Conservation (phyloP, 1,140 invertebrate genomes). For the Pseudomyrmex sp. region DNA sequence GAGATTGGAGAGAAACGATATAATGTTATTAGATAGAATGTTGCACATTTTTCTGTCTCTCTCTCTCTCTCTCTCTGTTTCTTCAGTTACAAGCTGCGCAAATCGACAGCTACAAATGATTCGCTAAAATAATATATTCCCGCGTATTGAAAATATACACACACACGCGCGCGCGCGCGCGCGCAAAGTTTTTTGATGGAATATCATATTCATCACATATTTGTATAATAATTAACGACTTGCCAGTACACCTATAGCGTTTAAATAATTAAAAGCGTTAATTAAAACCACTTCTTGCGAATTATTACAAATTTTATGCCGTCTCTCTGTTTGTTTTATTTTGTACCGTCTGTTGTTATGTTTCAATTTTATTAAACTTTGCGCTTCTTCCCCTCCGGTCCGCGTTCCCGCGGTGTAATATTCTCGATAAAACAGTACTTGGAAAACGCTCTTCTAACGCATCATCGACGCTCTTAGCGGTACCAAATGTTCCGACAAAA, state of each 20-base stretch:
- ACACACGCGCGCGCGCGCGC: neutral
- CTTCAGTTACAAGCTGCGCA: neutral
- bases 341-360: neutral
- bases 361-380: slow-evolving; percentile 31
- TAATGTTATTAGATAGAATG: neutral
- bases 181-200: slow-evolving; percentile 8
- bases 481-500: slow-evolving; percentile 4
- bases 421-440: neutral
- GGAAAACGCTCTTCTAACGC: neutral
- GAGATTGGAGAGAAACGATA: neutral
- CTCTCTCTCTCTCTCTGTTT: neutral
- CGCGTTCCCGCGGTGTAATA: too few species aligned
- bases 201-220: neutral
- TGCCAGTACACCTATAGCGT: neutral
- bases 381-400: neutral
- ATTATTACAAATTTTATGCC: neutral
- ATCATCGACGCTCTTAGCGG: neutral
- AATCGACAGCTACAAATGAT: slow-evolving; percentile 1
- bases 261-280: slow-evolving; percentile 21
- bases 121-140: neutral
- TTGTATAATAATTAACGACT: slow-evolving; percentile 19
- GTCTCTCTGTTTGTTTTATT: slow-evolving; percentile 8
- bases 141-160: neutral
- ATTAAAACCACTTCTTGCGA: slow-evolving; percentile 1
- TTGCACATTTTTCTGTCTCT: neutral